phyloP scores from a whole-genome alignment of 2,113 vertebrate genomes.

The Echinops telfairi region DNA sequence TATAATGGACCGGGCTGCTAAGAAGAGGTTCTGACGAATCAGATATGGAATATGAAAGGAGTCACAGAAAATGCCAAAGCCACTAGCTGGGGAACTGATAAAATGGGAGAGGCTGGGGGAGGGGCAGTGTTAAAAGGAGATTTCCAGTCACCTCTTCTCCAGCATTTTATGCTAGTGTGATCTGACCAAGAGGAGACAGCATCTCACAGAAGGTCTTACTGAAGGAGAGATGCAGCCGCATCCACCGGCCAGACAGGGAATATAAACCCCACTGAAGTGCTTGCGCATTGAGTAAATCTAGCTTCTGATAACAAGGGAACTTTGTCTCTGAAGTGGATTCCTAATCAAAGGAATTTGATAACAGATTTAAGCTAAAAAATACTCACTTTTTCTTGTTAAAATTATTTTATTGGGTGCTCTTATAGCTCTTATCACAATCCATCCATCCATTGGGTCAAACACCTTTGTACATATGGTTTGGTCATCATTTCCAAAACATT shows the following conservation, averaged over 20 bases:
- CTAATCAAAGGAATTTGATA: constrained; percentile 35
- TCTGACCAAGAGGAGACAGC: neutral
- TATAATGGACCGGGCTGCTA: neutral
- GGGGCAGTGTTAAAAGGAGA: neutral
- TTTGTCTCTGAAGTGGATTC: neutral
- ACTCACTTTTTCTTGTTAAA: neutral
- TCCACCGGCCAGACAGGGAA: neutral
- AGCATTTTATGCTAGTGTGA: neutral
- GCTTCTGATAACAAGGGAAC: neutral
- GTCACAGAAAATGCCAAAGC: neutral
- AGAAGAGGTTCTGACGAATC: neutral
- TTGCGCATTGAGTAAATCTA: neutral
- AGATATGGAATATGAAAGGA: neutral
- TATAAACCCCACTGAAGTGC: neutral
- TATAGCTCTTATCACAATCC: too few species aligned
- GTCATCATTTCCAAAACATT: too few species aligned
- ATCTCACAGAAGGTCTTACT: neutral
- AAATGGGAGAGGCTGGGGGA: neutral
- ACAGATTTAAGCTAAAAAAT: constrained; percentile 4
- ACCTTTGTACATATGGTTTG: too few species aligned
- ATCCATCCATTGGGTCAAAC: too few species aligned
- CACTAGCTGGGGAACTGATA: neutral
- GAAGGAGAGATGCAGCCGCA: neutral
- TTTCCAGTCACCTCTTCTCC: neutral
- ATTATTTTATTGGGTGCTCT: too few species aligned